Percentiles rank a stretch among this genome's conserved stretches.
Evolutionary conservation across 2,888 invertebrate species (phyloP).

Genomic region (Erynnis tages): DNA sequence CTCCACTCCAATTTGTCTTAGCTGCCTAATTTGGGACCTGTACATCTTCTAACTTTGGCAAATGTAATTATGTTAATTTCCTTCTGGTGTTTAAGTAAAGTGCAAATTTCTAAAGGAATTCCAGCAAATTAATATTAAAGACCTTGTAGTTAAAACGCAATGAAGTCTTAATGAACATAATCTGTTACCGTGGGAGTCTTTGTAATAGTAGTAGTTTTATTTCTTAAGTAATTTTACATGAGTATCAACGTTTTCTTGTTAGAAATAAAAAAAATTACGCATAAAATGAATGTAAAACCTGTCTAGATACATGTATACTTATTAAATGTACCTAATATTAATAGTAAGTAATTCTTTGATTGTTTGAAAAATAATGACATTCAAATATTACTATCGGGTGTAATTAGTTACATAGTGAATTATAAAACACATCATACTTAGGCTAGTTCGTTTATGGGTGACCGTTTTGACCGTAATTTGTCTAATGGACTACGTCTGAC

Average conservation of each 20-base stretch:
- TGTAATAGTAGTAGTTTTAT: too few species aligned
- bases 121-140: not conserved
- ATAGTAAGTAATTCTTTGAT: too few species aligned
- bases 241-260: too few species aligned
- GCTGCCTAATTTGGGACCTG: conserved; percentile 10
- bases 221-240: too few species aligned
- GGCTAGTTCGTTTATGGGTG: not conserved
- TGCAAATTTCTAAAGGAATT: conserved; percentile 5
- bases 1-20: conserved; percentile 10
- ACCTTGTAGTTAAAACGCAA: not conserved
- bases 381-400: too few species aligned
- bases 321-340: too few species aligned
- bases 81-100: not conserved
- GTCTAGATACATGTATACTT: too few species aligned
- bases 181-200: too few species aligned
- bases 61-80: conserved; percentile 20
- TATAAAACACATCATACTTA: not conserved
- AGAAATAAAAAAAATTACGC: too few species aligned
- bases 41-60: conserved; percentile 8
- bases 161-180: not conserved
- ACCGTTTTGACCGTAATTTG: not conserved
- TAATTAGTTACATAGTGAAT: too few species aligned
- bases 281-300: too few species aligned
- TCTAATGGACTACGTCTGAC: not conserved
- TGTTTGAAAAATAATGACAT: too few species aligned